Base-by-base conservation (phyloP, 2,113 vertebrate species). In the Chaetodon auriga region DNA sequence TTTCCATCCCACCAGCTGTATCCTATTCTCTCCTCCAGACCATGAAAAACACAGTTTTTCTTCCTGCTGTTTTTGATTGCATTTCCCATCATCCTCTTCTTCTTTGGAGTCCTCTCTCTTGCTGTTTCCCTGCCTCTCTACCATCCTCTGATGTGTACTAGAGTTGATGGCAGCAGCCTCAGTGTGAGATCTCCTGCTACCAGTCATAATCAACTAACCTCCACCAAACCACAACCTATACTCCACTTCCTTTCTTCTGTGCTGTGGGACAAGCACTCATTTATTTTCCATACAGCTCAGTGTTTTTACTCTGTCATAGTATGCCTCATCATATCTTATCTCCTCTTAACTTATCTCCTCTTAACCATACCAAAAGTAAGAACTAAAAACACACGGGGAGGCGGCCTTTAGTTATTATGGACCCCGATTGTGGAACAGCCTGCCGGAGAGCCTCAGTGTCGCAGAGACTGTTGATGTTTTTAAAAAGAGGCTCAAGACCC, bases 81-180 rank as follows among this genome's bases (percentile, higher is more conserved):
- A 36, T 51, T 68, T 35, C 25, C 48, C 46, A 48, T 16, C 43
- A 36, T 43, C 51, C 36, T 38, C 46, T 41, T 45, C 7, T 41
- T n/a, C 9, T 68, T 19, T 49, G n/a, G 41, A 23, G 7, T 21
- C 64, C 18, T 19, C n/a, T n/a, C n/a, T n/a, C n/a, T n/a, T 41
- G 30, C 49, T 54, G 46, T 38, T 36, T 57, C 49, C 19, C 41
- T 65, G 8, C 69, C 38, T 62, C 19, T 68, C 19, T 62, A 38
- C 68, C 64, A 30, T 49, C 63, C 53, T 88, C 25, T 82, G 78
- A 84, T 90, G 55, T 81, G 41, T 61, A 48, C 60, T 58, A 46
- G 73, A 70, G 68, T 72, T 75, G 85, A 87, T 82, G 82, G 21
- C 87, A 85, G 83, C 77, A 58, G 63, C 53, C 51, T 73, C 43